Conservation (phyloP, 1,140 invertebrate species). For the Plodia interpunctella region DNA sequence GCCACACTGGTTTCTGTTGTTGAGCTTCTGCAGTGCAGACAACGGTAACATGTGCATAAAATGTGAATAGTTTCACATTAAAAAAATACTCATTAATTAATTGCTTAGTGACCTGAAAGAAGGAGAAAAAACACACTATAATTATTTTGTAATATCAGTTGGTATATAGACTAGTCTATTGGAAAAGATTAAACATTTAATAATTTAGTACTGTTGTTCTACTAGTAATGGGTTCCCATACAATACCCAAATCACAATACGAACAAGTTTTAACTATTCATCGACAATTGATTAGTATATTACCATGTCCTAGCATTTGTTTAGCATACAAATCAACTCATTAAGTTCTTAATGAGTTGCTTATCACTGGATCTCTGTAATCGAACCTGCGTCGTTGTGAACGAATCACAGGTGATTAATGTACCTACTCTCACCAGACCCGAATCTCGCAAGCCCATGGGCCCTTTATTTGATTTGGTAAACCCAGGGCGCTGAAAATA, state of each 20-base stretch:
- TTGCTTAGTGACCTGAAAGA: too few relatives aligned
- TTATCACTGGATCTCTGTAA: background rate
- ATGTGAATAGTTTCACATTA: too few relatives aligned
- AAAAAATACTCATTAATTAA: too few relatives aligned
- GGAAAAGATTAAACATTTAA: background rate
- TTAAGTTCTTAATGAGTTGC: background rate
- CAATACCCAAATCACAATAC: background rate
- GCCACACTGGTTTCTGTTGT: background rate
- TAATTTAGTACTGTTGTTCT: too few relatives aligned
- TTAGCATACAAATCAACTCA: constrained; percentile 7
- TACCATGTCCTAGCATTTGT: background rate
- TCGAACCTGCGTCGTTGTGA: background rate
- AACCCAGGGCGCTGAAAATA: too few relatives aligned
- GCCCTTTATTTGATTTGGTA: too few relatives aligned
- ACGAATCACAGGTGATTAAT: background rate
- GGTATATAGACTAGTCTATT: too few relatives aligned
- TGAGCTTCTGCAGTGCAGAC: background rate
- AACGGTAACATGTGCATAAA: too few relatives aligned
- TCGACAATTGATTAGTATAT: background rate
- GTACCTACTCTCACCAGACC: background rate
- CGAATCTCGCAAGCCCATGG: too few relatives aligned
- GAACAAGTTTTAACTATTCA: constrained; percentile 1
- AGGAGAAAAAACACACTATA: too few relatives aligned
- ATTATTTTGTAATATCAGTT: too few relatives aligned
- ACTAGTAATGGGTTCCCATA: background rate